Evolutionary conservation across 2,888 invertebrate genomes (phyloP).

Genomic region (Automeris io): DNA sequence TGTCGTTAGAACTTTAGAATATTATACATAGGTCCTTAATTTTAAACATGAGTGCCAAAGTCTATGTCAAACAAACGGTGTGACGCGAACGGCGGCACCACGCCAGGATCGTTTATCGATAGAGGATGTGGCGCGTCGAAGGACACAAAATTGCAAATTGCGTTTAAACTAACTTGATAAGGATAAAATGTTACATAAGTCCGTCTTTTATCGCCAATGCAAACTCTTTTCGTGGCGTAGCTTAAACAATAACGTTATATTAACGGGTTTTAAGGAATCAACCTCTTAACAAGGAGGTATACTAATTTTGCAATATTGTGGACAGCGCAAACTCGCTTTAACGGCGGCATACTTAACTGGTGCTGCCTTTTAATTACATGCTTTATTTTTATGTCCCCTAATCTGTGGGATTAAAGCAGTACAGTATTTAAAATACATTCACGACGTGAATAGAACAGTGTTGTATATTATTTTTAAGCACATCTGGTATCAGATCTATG

Average conservation of each 20-base stretch:
- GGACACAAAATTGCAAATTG: slow-evolving; percentile 54
- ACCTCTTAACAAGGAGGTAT: slow-evolving; percentile 40
- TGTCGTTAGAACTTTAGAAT: too few relatives aligned
- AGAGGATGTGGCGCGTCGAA: slow-evolving; percentile 48
- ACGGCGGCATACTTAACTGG: slow-evolving; percentile 59
- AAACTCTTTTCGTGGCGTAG: neutral
- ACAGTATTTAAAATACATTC: too few relatives aligned
- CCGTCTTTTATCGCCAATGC: neutral
- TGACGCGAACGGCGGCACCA: slow-evolving; percentile 19
- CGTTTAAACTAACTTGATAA: slow-evolving; percentile 53
- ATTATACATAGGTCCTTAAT: too few relatives aligned
- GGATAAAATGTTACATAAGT: slow-evolving; percentile 28
- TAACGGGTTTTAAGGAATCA: slow-evolving; percentile 26
- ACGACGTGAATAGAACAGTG: too few relatives aligned
- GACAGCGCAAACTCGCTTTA: slow-evolving; percentile 60
- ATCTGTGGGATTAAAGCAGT: slow-evolving; percentile 51
- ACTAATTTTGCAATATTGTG: slow-evolving; percentile 52
- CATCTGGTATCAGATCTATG: too few relatives aligned
- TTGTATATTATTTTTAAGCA: too few relatives aligned
- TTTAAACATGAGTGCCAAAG: slow-evolving; percentile 17
- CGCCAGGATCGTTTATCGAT: slow-evolving; percentile 38
- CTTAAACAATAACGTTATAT: slow-evolving; percentile 10
- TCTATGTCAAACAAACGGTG: slow-evolving; percentile 22
- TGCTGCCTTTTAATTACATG: slow-evolving; percentile 66
- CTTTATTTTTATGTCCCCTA: slow-evolving; percentile 68